These are phyloP conservation scores for Hemibagrus wyckioides DNA, from an alignment of 2,113 vertebrate species.

Conservation along the genomic window DNA sequence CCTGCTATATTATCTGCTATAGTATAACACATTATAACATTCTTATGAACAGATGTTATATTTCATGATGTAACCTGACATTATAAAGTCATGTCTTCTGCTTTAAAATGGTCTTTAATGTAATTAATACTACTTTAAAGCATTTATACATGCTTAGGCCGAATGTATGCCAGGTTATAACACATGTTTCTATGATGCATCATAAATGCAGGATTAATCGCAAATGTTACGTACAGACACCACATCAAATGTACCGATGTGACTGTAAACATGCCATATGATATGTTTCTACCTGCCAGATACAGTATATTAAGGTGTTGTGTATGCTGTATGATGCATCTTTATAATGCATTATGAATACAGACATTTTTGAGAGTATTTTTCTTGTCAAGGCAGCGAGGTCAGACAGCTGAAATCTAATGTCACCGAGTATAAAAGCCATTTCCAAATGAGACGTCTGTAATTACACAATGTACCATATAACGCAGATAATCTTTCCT, in stretches of 20 bases:
- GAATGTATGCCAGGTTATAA: neutral
- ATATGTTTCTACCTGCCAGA: neutral
- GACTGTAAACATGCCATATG: neutral
- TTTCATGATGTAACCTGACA: neutral
- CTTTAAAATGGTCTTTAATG: too few species aligned
- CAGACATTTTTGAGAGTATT: neutral
- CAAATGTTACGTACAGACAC: neutral
- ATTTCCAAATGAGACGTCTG: neutral
- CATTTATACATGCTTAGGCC: neutral
- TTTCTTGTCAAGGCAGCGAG: neutral
- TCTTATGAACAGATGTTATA: neutral
- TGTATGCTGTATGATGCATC: neutral
- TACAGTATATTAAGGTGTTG: neutral
- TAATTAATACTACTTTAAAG: neutral
- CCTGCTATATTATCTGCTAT: too few species aligned
- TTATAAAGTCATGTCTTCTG: neutral
- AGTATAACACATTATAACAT: neutral
- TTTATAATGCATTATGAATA: neutral
- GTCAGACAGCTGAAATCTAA: neutral
- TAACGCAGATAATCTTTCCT: slow-evolving; percentile 8
- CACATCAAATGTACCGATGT: neutral
- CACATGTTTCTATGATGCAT: neutral
- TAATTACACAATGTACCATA: neutral
- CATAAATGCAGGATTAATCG: neutral
- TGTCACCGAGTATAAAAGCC: neutral